These are phyloP conservation scores for Sphenopsis melanotis DNA, from an alignment of 2,797 vertebrate genomes.

Conservation along the genomic window DNA sequence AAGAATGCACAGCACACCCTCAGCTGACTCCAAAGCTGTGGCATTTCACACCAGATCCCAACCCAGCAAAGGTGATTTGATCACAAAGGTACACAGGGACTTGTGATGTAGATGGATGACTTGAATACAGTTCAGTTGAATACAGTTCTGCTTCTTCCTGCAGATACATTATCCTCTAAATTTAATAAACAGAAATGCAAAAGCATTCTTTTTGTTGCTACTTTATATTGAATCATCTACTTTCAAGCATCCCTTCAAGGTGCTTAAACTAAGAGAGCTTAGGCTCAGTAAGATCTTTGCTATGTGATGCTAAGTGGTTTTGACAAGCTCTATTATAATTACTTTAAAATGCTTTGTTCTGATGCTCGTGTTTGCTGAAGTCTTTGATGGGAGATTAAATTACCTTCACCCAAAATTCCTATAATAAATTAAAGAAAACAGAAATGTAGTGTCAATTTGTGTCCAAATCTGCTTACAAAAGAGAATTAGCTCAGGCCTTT, in stretches of 20 bases:
- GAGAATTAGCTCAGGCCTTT: constrained; percentile 33
- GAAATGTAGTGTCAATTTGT: constrained; percentile 40
- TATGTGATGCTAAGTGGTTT: background rate
- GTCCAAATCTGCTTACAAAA: constrained; percentile 48
- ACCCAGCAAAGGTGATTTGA: background rate
- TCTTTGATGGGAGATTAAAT: constrained; percentile 61
- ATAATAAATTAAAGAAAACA: constrained; percentile 55
- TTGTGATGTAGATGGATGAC: background rate
- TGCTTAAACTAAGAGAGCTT: background rate
- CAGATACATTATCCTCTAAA: background rate
- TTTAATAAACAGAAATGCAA: background rate
- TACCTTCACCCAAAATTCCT: constrained; percentile 23
- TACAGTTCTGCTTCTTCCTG: background rate
- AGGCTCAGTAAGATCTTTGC: background rate
- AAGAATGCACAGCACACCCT: background rate
- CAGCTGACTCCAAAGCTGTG: background rate
- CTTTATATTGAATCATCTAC: background rate
- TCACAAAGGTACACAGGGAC: background rate
- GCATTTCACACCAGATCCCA: background rate
- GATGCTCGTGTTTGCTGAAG: constrained; percentile 8
- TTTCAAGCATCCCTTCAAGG: background rate
- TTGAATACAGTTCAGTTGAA: background rate
- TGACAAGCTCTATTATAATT: constrained; percentile 48
- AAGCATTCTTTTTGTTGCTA: background rate
- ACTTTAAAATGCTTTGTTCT: constrained; percentile 41